Evolutionary conservation across 2,888 invertebrate genomes (phyloP), one percentile per base, ranked within the genome.

Genomic region (Lepetodrilus schrolli): DNA sequence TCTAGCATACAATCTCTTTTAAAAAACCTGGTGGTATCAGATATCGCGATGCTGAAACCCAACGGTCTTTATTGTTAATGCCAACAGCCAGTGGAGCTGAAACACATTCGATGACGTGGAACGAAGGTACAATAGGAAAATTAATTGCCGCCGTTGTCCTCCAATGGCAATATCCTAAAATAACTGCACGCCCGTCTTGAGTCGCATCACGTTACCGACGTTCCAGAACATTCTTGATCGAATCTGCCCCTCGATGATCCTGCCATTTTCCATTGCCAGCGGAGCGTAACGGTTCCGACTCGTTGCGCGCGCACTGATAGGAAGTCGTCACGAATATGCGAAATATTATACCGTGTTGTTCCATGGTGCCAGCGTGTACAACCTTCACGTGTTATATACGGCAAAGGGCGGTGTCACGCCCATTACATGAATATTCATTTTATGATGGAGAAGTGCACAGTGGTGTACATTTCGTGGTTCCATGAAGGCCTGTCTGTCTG

Each of bases 231-330:
- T 58, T 58, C 2, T 34, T 34, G 58, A 58, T 58, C 34, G 26
- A 58, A 58, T 58, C 58, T n/a, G 26, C 58, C 3, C 20, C 17
- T 17, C 26, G 5, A 10, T 30, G 30, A 58, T 30, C 10, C 34
- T 5, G 58, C 58, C 17, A 58, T 58, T 58, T 58, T 58, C 30
- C 30, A 21, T 30, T 23, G 8, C 58, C 23, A 58, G 23, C 34
- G n/a, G 30, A 26, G 26, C 58, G 30, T 13, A 17, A 58, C 58
- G 58, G 58, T 58, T 58, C 58, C 58, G 58, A 26, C 30, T 58
- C 30, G 34, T 26, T 13, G 26, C 26, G 0, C 17, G 7, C 26
- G 13, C 30, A 58, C 26, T 58, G 26, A 58, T 58, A 30, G 30
- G 26, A n/a, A 23, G 13, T 17, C 34, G 58, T 58, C 58, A 58